These are phyloP conservation scores for Setophaga kirtlandii DNA, from an alignment of 2,113 vertebrate species.

Conservation along the genomic window DNA sequence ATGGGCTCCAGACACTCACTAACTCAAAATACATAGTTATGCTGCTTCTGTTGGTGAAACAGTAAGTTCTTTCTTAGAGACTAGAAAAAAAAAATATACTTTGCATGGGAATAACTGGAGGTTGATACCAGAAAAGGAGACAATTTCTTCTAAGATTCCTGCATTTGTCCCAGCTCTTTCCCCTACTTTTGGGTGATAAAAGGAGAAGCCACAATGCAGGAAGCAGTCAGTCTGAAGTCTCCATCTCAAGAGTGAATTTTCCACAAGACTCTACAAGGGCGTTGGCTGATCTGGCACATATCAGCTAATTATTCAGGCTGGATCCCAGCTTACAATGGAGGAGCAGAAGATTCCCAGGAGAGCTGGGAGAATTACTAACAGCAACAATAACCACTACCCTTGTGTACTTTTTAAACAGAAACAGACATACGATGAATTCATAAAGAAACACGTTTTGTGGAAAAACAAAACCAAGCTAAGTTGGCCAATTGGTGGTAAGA, in stretches of 20 bases:
- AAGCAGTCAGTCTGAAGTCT: background rate
- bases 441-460: background rate
- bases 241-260: background rate
- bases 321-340: background rate
- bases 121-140: background rate
- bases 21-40: background rate
- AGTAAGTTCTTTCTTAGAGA: background rate
- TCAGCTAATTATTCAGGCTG: background rate
- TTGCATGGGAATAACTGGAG: background rate
- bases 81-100: background rate
- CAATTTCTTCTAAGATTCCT: background rate
- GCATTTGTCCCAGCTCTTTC: background rate
- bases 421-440: background rate
- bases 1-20: background rate
- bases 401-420: background rate
- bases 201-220: background rate
- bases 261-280: background rate
- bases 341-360: background rate
- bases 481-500: background rate
- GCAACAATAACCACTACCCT: background rate
- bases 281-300: background rate
- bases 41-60: background rate
- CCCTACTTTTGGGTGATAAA: background rate
- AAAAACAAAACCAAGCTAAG: conserved; percentile 3
- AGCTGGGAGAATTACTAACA: background rate